Percentiles rank a stretch among this genome's conserved stretches.
phyloP scores from a whole-genome alignment of 2,797 vertebrate species.

The Lacerta bilineata region DNA sequence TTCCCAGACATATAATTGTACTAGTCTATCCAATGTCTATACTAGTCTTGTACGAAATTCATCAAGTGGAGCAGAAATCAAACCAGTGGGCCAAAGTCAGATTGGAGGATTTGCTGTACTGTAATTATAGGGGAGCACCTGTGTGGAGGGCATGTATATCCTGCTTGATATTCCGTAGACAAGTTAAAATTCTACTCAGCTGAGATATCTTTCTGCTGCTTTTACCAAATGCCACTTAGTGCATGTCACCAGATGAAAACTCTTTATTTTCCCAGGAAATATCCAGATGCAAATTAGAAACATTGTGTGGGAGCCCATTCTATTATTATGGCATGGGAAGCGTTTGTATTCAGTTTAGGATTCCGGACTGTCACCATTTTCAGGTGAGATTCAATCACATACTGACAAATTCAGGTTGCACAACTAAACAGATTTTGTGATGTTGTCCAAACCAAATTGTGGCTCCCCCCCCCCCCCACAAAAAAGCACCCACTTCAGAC shows the following conservation, averaged over 20 bases:
- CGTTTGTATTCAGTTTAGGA: too few species aligned
- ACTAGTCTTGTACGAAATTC: constrained; percentile 10
- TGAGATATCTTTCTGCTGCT: neutral
- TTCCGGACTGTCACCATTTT: too few species aligned
- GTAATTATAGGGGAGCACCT: neutral
- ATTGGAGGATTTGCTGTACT: neutral
- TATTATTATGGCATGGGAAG: too few species aligned
- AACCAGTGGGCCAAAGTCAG: neutral
- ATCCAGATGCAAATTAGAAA: neutral
- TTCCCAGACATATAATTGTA: constrained; percentile 19
- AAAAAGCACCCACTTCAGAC: too few species aligned
- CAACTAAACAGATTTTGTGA: too few species aligned
- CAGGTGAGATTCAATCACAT: too few species aligned
- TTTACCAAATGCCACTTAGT: neutral
- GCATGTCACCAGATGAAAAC: neutral
- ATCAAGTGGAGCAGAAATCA: constrained; percentile 16
- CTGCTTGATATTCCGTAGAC: neutral
- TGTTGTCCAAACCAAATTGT: neutral
- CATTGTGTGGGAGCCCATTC: neutral
- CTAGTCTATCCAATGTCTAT: neutral
- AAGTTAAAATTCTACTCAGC: neutral
- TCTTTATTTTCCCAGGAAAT: neutral
- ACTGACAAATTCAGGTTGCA: too few species aligned
- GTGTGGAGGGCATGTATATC: too few species aligned
- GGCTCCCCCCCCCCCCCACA: too few species aligned